Evolutionary conservation across 2,113 vertebrate genomes (phyloP), one percentile per base, ranked within the genome.

Genomic region (Xiphophorus maculatus): DNA sequence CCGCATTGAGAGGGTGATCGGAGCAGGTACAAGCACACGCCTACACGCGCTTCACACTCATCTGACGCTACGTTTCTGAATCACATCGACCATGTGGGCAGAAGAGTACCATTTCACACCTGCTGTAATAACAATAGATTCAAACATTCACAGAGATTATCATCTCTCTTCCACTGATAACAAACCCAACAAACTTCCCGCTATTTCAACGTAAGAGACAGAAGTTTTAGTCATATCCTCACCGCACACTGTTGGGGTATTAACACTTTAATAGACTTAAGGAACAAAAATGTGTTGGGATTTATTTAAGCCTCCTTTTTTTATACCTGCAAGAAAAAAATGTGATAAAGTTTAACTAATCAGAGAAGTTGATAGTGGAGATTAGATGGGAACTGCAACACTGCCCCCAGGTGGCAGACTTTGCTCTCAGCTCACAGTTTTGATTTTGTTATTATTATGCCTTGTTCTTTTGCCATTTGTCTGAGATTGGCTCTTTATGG

Each of bases 1-100:
- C 89, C 96, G 96, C 42, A 99, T 98, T 80, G 97, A 99, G 90
- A 97, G 96, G 93, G 97, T 99, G 80, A 98, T 98, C 82, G 97
- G 97, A 76, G 96, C 97, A 90, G 97, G 97, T 98, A 87, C 1
- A 14, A 14, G 51, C 66, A 37, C 58, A 66, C 25, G 25, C 12
- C 22, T 69, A 66, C 58, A 63, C 65, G 42, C 76, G 54, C 44
- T 48, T 19, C 54, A 77, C 51, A 71, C 65, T 68, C 40, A 51
- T 65, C 30, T 51, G 67, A 29, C 65, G 30, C 32, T 48, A 30
- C 37, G 19, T 60, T 15, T 25, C 40, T 79, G 35, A 72, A 63
- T 61, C 29, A 3, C 58, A 25, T 3, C 8, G 1, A 22, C 71
- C 1, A 11, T 22, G 62, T 74, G 29, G 40, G 71, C 3, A 15